Conservation (phyloP, 1,140 invertebrate genomes). For the Leptonema lineaticorne region DNA sequence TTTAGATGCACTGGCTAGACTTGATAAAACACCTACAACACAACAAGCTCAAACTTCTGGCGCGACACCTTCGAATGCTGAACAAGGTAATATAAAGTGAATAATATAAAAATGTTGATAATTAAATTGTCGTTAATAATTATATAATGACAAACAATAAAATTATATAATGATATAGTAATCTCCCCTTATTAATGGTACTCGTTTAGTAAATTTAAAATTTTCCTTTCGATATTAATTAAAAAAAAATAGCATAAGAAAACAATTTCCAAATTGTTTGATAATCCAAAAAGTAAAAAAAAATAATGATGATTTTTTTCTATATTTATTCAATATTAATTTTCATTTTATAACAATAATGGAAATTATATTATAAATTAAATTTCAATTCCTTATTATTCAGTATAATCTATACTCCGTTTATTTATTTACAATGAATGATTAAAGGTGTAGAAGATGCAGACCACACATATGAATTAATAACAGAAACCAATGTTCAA, state of each 20-base stretch:
- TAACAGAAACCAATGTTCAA: constrained; percentile 55
- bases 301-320: not conserved
- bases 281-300: too few species aligned
- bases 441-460: constrained; percentile 57
- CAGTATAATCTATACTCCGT: too few species aligned
- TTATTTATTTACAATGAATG: constrained; percentile 42
- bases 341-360: not conserved
- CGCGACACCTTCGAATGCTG: constrained; percentile 29
- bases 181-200: too few species aligned
- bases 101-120: not conserved
- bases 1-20: constrained; percentile 64
- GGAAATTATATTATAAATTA: not conserved
- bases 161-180: too few species aligned
- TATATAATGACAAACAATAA: too few species aligned
- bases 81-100: constrained; percentile 12
- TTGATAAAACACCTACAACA: constrained; percentile 57
- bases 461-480: constrained; percentile 59
- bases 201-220: too few species aligned
- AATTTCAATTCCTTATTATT: not conserved
- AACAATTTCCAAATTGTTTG: too few species aligned
- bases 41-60: constrained; percentile 52
- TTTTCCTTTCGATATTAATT: too few species aligned
- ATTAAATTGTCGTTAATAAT: too few species aligned
- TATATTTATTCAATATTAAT: not conserved
- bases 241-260: too few species aligned